Base-by-base conservation (phyloP, 1,140 invertebrate genomes). In the Aradophagus sp. region DNA sequence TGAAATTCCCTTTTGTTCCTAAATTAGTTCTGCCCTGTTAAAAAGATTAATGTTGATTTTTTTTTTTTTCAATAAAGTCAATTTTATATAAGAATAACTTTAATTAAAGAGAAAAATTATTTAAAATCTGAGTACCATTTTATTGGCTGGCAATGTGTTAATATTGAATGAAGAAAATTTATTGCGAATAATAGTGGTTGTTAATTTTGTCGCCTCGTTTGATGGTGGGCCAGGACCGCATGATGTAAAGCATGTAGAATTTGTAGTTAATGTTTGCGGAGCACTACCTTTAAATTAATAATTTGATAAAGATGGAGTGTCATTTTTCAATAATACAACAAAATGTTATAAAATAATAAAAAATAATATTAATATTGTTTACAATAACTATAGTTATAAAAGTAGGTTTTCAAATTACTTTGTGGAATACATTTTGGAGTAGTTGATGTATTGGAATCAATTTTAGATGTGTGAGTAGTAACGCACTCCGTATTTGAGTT, bases 1-100 rank as follows among this genome's bases (percentile, higher is more conserved):
- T 82, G 10, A 84, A 76, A 29, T 84, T 84, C 32, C 77, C 74
- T 59, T 83, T 84, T 52, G 68, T 56, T 2, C 53, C 50, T 61
- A 82, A 73, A 50, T 77, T 82, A 19, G 75, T 27, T 23, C 76
- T 77, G 10, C 75, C 29, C 58, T 80, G 44, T 36, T 73, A 66
- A 52, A 77, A 69, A 2, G 71, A 77, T 80, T 56, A 55, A 62
- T 14, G 48, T 10, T 52, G 14, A 12, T 3, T 8, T 14, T 8
- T 2, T 5, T 48, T 45, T 45, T 17, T 32, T 41, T 26, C 12
- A 20, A 19, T 38, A 5, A 20, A 34, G 14, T 29, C 27, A 34
- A 34, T 34, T 27, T 31, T 31, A 2, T 26, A 5, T 12, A 23
- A 41, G 2, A 23, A 15, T 19, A n/a, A 15, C 19, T 36, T 17